Evolutionary conservation across 1,140 invertebrate genomes (phyloP).

Genomic region (Coenobita brevimanus): DNA sequence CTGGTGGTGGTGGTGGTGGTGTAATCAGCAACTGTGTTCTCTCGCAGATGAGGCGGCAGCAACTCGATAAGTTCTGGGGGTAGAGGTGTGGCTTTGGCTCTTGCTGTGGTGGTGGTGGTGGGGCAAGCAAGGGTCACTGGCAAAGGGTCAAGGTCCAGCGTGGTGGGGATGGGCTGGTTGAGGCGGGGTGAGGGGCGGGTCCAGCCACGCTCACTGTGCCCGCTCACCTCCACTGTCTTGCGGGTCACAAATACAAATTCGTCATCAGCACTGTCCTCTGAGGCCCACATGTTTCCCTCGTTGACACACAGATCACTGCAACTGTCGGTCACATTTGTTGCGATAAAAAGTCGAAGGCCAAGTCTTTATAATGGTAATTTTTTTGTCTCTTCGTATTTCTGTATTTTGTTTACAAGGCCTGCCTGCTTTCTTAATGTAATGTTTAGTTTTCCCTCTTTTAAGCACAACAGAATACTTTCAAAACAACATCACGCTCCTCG

Average conservation of each 20-base stretch:
- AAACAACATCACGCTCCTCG: no score
- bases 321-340: no score
- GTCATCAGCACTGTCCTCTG: constrained; percentile 64
- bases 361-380: no score
- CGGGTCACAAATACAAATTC: constrained; percentile 64
- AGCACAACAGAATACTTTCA: no score
- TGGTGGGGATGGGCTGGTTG: constrained; percentile 63
- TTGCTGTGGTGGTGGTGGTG: constrained; percentile 39
- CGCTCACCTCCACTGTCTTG: constrained; percentile 13
- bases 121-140: neutral
- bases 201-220: neutral
- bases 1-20: neutral
- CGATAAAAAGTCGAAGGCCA: no score
- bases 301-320: neutral
- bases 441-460: no score
- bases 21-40: constrained; percentile 52
- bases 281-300: constrained; percentile 28
- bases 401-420: no score
- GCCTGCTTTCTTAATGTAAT: no score
- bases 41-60: constrained; percentile 63
- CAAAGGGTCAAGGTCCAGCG: constrained; percentile 25
- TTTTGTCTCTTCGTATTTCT: no score
- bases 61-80: constrained; percentile 66
- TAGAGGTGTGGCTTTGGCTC: constrained; percentile 56
- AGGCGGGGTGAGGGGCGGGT: neutral